These are phyloP conservation scores for Dryas iulia DNA, from an alignment of 1,140 invertebrate genomes.

Conservation along the genomic window DNA sequence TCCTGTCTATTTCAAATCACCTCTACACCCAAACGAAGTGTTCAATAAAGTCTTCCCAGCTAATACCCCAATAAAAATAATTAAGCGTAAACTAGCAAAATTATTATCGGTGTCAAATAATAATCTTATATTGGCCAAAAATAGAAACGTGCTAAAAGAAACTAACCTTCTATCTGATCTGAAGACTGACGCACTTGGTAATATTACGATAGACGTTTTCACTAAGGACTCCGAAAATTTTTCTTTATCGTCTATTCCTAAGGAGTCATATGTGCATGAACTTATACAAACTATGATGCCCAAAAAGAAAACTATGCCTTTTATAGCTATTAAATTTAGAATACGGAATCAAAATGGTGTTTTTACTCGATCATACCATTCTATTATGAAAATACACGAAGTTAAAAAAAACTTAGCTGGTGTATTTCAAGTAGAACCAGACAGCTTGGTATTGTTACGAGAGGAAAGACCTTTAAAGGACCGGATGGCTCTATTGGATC, in stretches of 20 bases:
- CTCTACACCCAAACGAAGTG: conserved; percentile 58
- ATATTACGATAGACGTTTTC: conserved; percentile 63
- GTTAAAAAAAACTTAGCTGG: conserved; percentile 73
- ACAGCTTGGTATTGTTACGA: conserved; percentile 63
- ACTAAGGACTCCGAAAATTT: conserved; percentile 65
- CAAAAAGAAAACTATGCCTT: conserved; percentile 63
- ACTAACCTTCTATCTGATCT: conserved; percentile 60
- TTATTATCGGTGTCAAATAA: conserved; percentile 61
- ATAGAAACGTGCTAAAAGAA: conserved; percentile 68
- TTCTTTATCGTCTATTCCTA: conserved; percentile 60
- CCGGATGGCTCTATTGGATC: conserved; percentile 60
- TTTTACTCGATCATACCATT: conserved; percentile 75
- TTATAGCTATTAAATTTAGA: conserved; percentile 74
- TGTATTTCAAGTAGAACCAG: conserved; percentile 60
- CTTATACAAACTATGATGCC: conserved; percentile 60
- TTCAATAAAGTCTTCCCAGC: conserved; percentile 72
- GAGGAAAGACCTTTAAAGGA: conserved; percentile 63
- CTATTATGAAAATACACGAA: conserved; percentile 66
- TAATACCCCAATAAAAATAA: conserved; percentile 62
- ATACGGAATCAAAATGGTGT: conserved; percentile 64
- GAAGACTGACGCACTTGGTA: conserved; percentile 57
- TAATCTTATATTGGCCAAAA: conserved; percentile 65
- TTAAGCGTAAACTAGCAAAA: conserved; percentile 73
- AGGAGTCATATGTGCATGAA: conserved; percentile 65
- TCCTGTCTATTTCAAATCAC: conserved; percentile 63